Evolutionary conservation across 2,888 invertebrate genomes (phyloP).

Genomic region (Gibbula magus): DNA sequence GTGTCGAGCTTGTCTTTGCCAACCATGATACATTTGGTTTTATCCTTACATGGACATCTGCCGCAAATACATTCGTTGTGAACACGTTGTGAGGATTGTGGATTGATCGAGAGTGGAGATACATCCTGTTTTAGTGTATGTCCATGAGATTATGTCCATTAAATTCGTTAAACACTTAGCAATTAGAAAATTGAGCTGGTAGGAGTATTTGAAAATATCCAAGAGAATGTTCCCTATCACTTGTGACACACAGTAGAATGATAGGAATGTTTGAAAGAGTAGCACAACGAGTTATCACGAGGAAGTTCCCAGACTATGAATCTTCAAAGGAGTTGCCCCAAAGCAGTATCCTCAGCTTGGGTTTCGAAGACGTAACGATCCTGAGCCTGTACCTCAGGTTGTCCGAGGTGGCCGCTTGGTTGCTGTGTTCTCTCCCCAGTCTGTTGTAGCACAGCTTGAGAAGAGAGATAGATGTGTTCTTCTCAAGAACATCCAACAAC

Average conservation of each 20-base stretch:
- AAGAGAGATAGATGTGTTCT: slow-evolving; percentile 63
- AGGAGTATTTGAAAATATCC: too few species aligned
- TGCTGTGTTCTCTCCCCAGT: slow-evolving; percentile 62
- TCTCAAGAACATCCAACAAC: slow-evolving; percentile 67
- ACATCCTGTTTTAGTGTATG: too few species aligned
- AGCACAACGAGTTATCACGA: neutral
- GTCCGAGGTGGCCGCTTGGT: slow-evolving; percentile 62
- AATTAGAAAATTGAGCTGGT: too few species aligned
- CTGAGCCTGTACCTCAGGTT: slow-evolving; percentile 68
- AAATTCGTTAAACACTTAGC: too few species aligned
- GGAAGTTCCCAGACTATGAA: slow-evolving; percentile 27
- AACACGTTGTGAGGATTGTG: too few species aligned
- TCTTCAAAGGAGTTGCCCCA: slow-evolving; percentile 73
- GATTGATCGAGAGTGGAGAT: too few species aligned
- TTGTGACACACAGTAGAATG: too few species aligned
- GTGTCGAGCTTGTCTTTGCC: too few species aligned
- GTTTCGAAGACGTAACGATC: slow-evolving; percentile 69
- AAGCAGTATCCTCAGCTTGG: slow-evolving; percentile 69
- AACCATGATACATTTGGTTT: too few species aligned
- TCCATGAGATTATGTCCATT: too few species aligned
- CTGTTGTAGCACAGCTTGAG: slow-evolving; percentile 72
- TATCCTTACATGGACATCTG: too few species aligned
- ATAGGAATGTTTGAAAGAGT: neutral
- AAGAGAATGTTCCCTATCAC: neutral
- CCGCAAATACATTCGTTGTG: too few species aligned